Base-by-base conservation (phyloP, 2,113 vertebrate genomes). In the Oryzias curvinotus region DNA sequence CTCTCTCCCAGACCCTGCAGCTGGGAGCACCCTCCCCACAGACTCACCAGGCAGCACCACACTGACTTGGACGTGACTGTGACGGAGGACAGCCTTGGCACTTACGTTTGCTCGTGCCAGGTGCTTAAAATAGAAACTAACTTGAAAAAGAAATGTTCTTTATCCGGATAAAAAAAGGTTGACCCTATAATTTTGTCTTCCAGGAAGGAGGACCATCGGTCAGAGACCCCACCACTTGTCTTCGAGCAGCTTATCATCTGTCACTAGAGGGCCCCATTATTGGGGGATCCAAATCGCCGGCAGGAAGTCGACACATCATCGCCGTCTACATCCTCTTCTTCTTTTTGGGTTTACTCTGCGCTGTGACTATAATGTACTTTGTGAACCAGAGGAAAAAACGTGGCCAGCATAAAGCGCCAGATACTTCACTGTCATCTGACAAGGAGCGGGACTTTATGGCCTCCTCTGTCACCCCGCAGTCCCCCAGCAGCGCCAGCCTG, bases 401-500 rank as follows among this genome's bases (percentile, higher is more conserved):
- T 7, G 21, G 42, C 42, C 75, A 7, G 30, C 70, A 52, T 41
- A 74, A 65, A 57, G 59, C 77, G 2, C 75, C 72, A 1, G 82
- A 87, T 53, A 81, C 77, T 21, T 87, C 88, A 0, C 80, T 88
- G 18, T 90, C 72, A 0, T 91, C 82, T 1, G 92, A 82, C 71
- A 94, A 78, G 65, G 89, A 71, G 23, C 89, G 88, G 75, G 91
- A 92, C 57, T 68, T 89, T 36, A 87, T 89, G 19, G 90, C 90
- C n/a, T 94, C 94, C 36, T 90, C 93, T 0, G 90, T 91, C 62
- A 93, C 94, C 0, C 94, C 92, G 0, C 93, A 93, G 77, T 93
- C 93, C 7, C 94, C 93, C 0, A 93, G 93, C 62, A 92, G 93
- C 4, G 75, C 83, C 73, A 92, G 91, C 62, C 45, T 93, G 53